phyloP scores from a whole-genome alignment of 2,888 invertebrate genomes.

The Nephrotoma guestfalica region DNA sequence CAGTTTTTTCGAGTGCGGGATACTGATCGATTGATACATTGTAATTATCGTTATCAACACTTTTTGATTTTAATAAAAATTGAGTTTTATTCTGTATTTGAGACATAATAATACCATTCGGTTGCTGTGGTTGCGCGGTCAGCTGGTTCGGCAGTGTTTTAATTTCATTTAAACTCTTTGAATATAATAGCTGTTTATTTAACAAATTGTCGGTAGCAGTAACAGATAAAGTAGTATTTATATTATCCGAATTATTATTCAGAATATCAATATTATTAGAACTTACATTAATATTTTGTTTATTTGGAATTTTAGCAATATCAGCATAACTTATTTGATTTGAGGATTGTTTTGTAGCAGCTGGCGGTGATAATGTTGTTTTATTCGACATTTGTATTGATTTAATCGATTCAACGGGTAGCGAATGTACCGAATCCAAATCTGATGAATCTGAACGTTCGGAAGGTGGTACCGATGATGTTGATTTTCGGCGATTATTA shows the following conservation, averaged over 20 bases:
- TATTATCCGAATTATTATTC: background rate
- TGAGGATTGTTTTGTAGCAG: conserved; percentile 8
- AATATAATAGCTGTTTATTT: conserved; percentile 1
- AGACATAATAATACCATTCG: conserved; percentile 8
- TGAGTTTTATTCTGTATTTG: conserved; percentile 14
- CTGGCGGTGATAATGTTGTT: conserved; percentile 19
- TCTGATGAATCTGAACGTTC: conserved; percentile 74
- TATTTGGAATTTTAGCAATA: conserved; percentile 47
- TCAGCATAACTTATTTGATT: conserved; percentile 57
- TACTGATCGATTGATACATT: conserved; percentile 31
- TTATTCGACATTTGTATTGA: conserved; percentile 16
- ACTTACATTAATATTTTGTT: background rate
- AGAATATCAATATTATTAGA: background rate
- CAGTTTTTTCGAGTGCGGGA: conserved; percentile 33
- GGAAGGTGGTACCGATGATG: conserved; percentile 64
- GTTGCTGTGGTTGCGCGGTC: conserved; percentile 3
- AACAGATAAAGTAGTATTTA: background rate
- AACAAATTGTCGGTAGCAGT: background rate
- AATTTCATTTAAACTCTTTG: conserved; percentile 15
- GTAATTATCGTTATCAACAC: conserved; percentile 27
- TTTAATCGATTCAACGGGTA: conserved; percentile 43
- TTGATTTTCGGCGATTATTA: conserved; percentile 44
- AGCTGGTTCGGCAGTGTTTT: conserved; percentile 8
- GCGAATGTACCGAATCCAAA: conserved; percentile 71
- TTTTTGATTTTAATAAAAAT: conserved; percentile 28